Evolutionary conservation across 2,113 vertebrate genomes (phyloP).

Genomic region (Pampusana beccarii): DNA sequence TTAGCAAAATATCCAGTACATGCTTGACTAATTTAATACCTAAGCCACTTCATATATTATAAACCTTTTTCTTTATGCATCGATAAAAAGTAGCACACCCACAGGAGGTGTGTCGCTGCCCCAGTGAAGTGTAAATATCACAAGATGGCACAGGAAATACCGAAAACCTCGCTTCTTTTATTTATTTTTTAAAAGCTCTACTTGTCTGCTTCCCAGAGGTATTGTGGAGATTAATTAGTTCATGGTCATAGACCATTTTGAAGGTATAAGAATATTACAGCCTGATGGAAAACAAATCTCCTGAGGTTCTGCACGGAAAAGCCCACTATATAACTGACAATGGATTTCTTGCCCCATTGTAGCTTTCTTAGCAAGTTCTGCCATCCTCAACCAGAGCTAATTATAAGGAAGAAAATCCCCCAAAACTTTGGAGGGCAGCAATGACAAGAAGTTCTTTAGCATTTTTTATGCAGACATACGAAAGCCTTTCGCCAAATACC

Average conservation of each 20-base stretch:
- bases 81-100: neutral
- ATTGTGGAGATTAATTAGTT: neutral
- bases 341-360: neutral
- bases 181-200: neutral
- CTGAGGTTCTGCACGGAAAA: neutral
- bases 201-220: neutral
- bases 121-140: neutral
- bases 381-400: neutral
- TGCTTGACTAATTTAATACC: neutral
- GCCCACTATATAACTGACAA: neutral
- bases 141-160: neutral
- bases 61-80: neutral
- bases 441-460: neutral
- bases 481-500: neutral
- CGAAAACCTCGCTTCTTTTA: neutral
- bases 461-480: accelerated
- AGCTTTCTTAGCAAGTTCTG: neutral
- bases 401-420: neutral
- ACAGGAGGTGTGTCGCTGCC: neutral
- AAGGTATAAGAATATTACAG: neutral
- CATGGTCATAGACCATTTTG: neutral
- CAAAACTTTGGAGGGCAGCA: neutral
- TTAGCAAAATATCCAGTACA: neutral
- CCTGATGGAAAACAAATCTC: slow-evolving; percentile 3
- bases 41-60: neutral